Base-by-base conservation (phyloP, 2,797 vertebrate genomes). In the Petrocephalus schoutedeni region DNA sequence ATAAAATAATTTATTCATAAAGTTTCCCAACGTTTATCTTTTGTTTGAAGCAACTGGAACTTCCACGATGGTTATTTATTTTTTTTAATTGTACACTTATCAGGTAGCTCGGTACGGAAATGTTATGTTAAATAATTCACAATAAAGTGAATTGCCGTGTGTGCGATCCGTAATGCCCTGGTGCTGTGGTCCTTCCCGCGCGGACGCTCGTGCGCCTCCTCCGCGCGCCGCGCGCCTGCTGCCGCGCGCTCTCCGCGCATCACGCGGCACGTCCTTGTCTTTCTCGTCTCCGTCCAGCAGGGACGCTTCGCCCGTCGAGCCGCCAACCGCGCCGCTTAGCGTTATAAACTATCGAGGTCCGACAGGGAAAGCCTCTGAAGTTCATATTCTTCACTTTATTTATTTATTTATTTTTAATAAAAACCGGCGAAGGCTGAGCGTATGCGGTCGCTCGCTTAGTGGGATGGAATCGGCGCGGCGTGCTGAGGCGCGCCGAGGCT, bases 1-100 rank as follows among this genome's bases (percentile, higher is more conserved):
- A 95, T 92, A 95, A 92, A 95, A 96, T 95, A 96, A 96, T 95
- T 95, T 94, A 95, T 94, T 95, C 94, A 93, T 92, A 94, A 88
- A 85, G 49, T 74, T 86, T 82, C 58, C 41, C 41, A 14, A 16
- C 74, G 58, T 87, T 58, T 87, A 21, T 59, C 4, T n/a, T 87
- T 80, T 86, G 54, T 86, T 82, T 86, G 56, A 74, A 84, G 77
- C 87, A 84, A 61, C 19, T 86, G 59, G 41, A 67, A 86, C 32
- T 36, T 74, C 49, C 9, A 9, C 9, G 49, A 5, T 56, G 12
- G 16, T 14, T 61, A 28, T 16, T 12, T 23, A 4, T 4, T 86
- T 41, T 7, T 71, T 71, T 49, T n/a, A n/a, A 80, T 80, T 82
- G 86, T 86, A 86, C 9, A 59, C 9, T 74, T 87, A 80, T 23